phyloP scores from a whole-genome alignment of 2,888 invertebrate species.

The Rhodophaea formosa region DNA sequence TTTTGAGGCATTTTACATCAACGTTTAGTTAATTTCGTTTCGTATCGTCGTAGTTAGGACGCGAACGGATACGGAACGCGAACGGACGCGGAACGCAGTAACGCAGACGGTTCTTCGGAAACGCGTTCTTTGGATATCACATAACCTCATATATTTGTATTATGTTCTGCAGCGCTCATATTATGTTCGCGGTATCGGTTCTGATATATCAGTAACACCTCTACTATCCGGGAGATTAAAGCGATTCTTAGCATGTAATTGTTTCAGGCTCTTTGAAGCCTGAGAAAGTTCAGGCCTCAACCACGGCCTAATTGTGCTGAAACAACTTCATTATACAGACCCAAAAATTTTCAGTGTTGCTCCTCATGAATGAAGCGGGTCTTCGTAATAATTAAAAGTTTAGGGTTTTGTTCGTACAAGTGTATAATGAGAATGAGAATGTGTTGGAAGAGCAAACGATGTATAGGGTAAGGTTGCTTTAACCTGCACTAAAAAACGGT shows the following conservation, averaged over 20 bases:
- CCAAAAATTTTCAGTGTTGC: slow-evolving; percentile 1
- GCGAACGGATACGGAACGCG: too few relatives aligned
- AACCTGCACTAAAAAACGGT: too few relatives aligned
- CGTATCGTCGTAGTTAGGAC: too few relatives aligned
- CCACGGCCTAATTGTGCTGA: slow-evolving; percentile 17
- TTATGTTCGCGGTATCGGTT: too few relatives aligned
- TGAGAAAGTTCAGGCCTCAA: neutral
- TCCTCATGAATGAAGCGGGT: slow-evolving; percentile 7
- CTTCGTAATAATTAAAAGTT: slow-evolving; percentile 12
- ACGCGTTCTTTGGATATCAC: too few relatives aligned
- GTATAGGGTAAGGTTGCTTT: neutral
- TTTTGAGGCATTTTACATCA: too few relatives aligned
- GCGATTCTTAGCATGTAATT: slow-evolving; percentile 37
- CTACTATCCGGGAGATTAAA: slow-evolving; percentile 51
- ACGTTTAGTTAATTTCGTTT: too few relatives aligned
- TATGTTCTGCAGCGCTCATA: too few relatives aligned
- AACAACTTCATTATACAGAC: slow-evolving; percentile 13
- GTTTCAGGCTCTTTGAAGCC: slow-evolving; percentile 26
- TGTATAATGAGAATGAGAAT: neutral
- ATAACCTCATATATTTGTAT: too few relatives aligned
- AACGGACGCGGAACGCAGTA: too few relatives aligned
- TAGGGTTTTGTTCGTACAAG: neutral
- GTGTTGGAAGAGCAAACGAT: neutral
- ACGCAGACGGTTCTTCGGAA: too few relatives aligned
- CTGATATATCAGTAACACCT: too few relatives aligned